Conservation (phyloP, 1,140 invertebrate species). For the Parapsyche elsis region DNA sequence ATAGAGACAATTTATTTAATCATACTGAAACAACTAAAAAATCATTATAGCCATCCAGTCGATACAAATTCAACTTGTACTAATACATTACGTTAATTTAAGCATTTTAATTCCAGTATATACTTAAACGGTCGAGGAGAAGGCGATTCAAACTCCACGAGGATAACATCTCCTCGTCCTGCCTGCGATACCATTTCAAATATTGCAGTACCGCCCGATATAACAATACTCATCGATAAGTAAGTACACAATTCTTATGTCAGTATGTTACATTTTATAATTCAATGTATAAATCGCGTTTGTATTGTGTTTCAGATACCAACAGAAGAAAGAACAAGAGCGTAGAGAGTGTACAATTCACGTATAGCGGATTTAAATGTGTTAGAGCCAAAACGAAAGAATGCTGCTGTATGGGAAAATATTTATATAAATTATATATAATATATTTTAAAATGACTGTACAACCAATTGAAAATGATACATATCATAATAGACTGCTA, state of each 20-base stretch:
- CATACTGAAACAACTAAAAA: too few relatives aligned
- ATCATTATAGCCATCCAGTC: too few relatives aligned
- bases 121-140: conserved; percentile 51
- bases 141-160: conserved; percentile 28
- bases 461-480: conserved; percentile 56
- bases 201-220: conserved; percentile 62
- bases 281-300: neutral
- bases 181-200: conserved; percentile 52
- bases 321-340: conserved; percentile 67
- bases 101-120: conserved; percentile 44
- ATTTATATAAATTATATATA: too few relatives aligned
- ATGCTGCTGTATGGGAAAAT: conserved; percentile 31
- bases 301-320: conserved; percentile 60
- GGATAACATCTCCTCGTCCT: conserved; percentile 42
- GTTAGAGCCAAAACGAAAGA: conserved; percentile 15
- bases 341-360: conserved; percentile 67
- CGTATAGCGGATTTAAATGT: conserved; percentile 58
- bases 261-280: neutral
- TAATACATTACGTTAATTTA: neutral
- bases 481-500: conserved; percentile 57
- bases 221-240: conserved; percentile 67
- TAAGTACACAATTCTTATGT: too few relatives aligned
- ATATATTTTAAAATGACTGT: conserved; percentile 55
- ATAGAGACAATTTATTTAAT: too few relatives aligned
- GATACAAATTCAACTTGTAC: too few relatives aligned